Percentiles rank a stretch among this genome's conserved stretches.
phyloP scores from a whole-genome alignment of 2,888 invertebrate genomes.

The Trachelus stipa region DNA sequence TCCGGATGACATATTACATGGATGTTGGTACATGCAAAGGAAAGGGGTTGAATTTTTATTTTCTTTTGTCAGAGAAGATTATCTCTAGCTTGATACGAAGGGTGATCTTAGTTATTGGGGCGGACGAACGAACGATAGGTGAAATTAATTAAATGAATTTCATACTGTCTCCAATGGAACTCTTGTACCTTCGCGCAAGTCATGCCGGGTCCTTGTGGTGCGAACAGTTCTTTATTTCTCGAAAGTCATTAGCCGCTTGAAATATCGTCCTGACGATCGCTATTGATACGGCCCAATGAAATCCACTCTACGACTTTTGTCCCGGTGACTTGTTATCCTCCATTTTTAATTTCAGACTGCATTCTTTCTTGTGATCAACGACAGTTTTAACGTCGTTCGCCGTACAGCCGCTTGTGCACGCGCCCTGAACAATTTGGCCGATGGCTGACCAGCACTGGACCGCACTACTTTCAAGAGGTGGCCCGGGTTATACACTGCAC shows the following conservation, averaged over 20 bases:
- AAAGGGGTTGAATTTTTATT: neutral
- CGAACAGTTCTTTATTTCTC: slow-evolving; percentile 13
- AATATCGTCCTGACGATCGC: slow-evolving; percentile 28
- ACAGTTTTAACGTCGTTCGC: slow-evolving; percentile 1
- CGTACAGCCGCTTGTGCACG: neutral
- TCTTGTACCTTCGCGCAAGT: slow-evolving; percentile 19
- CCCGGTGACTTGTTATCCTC: neutral
- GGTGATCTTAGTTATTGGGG: neutral
- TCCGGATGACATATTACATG: neutral
- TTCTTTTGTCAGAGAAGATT: neutral
- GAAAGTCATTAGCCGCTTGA: slow-evolving; percentile 24
- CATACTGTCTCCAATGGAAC: slow-evolving; percentile 16
- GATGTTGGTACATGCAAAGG: neutral
- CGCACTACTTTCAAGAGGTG: slow-evolving; percentile 31
- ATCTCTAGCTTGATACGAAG: neutral
- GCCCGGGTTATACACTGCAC: neutral
- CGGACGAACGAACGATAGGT: neutral
- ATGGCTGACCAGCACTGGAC: slow-evolving; percentile 41
- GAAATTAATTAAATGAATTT: slow-evolving; percentile 24
- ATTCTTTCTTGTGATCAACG: neutral
- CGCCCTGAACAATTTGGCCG: slow-evolving; percentile 21
- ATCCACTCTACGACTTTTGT: slow-evolving; percentile 16
- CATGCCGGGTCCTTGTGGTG: slow-evolving; percentile 20
- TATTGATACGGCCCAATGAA: slow-evolving; percentile 37
- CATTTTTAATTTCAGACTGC: slow-evolving; percentile 4